Evolutionary conservation across 2,797 vertebrate genomes (phyloP).

Genomic region (Poeciliopsis gracilis): DNA sequence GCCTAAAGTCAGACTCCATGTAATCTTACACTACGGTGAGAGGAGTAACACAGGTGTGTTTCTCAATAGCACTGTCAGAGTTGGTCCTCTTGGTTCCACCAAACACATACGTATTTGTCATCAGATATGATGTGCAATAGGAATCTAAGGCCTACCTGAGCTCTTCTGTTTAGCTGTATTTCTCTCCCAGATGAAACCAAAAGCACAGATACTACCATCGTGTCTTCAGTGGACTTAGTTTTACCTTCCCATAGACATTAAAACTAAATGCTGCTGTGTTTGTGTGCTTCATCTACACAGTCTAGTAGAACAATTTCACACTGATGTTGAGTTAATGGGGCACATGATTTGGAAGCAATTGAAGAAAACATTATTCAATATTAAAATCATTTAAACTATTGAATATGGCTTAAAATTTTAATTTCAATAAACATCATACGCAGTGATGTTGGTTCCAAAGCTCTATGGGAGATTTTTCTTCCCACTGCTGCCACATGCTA

Average conservation of each 20-base stretch:
- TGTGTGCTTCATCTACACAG: not conserved
- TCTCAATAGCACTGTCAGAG: not conserved
- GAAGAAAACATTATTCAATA: no score
- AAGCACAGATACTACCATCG: not conserved
- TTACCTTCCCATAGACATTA: not conserved
- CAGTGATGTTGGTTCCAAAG: no score
- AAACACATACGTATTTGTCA: not conserved
- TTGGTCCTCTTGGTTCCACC: not conserved
- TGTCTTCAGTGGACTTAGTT: not conserved
- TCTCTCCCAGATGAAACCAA: not conserved
- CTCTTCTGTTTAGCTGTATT: not conserved
- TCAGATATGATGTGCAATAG: not conserved
- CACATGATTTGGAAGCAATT: no score
- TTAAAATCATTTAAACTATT: no score
- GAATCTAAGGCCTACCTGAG: not conserved
- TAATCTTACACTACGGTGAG: not conserved
- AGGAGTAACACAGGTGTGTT: not conserved
- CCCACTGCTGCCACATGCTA: not conserved
- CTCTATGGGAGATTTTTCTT: not conserved
- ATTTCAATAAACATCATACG: no score
- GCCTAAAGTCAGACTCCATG: not conserved
- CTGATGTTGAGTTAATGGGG: no score
- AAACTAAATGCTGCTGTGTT: not conserved
- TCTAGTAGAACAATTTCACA: no score
- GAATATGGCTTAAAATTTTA: no score